Evolutionary conservation across 2,113 vertebrate genomes (phyloP).

Genomic region (Carlito syrichta): DNA sequence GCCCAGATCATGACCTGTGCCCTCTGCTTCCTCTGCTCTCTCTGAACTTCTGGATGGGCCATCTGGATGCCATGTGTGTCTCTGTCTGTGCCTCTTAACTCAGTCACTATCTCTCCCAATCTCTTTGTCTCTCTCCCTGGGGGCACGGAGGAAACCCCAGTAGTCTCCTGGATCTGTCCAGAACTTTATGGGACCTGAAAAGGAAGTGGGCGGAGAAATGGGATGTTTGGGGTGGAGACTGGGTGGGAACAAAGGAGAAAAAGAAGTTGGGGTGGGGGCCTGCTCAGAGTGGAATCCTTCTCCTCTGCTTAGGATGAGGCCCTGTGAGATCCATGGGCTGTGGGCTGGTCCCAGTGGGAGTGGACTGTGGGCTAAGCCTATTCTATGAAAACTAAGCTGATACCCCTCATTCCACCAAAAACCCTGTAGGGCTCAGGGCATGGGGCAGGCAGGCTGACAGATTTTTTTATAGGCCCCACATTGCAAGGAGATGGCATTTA

Average conservation of each 20-base stretch:
- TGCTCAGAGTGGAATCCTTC: background rate
- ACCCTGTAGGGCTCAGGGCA: background rate
- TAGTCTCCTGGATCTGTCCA: background rate
- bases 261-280: background rate
- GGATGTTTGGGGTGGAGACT: background rate
- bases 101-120: background rate
- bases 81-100: background rate
- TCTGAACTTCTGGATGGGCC: background rate
- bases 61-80: background rate
- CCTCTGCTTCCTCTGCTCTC: background rate
- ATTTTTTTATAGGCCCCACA: conserved; percentile 35
- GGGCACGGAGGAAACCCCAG: background rate
- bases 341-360: background rate
- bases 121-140: background rate
- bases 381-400: background rate
- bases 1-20: background rate
- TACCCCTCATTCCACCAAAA: too few relatives aligned
- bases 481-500: conserved; percentile 52
- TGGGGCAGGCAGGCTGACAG: background rate
- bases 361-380: background rate
- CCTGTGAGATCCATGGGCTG: background rate
- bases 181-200: background rate
- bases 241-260: background rate
- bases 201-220: conserved; percentile 18
- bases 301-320: background rate